These are phyloP conservation scores for Laupala kohalensis DNA, from an alignment of 1,140 invertebrate species.

Conservation along the genomic window DNA sequence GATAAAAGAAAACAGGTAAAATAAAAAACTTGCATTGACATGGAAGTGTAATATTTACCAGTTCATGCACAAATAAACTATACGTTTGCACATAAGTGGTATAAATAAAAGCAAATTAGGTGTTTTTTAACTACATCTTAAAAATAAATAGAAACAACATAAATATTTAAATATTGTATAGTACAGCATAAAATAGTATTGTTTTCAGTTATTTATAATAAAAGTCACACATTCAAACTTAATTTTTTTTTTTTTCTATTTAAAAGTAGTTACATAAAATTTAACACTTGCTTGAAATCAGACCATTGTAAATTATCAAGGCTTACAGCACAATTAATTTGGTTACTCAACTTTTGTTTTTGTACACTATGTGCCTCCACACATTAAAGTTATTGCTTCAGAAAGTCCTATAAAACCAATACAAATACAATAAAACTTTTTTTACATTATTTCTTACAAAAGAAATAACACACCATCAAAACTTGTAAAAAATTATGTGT, in stretches of 20 bases:
- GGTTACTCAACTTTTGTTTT: not conserved
- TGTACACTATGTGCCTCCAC: not conserved
- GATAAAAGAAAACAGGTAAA: no score
- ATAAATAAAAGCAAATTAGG: no score
- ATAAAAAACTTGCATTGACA: no score
- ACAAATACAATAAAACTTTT: not conserved
- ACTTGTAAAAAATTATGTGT: no score
- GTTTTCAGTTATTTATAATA: not conserved
- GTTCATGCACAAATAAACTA: no score
- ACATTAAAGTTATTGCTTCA: not conserved
- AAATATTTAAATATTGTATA: no score
- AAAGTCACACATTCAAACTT: not conserved
- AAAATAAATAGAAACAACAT: no score
- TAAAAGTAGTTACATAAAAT: not conserved
- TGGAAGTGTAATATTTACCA: no score
- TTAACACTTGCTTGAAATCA: not conserved
- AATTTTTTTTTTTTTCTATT: not conserved
- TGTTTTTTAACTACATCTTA: no score
- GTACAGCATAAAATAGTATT: no score
- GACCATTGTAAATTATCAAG: not conserved
- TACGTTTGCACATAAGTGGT: no score
- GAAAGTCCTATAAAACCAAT: not conserved
- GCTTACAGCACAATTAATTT: not conserved
- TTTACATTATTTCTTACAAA: not conserved
- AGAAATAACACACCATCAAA: no score